phyloP scores from a whole-genome alignment of 2,888 invertebrate genomes.

The Meliscaeva auricollis region DNA sequence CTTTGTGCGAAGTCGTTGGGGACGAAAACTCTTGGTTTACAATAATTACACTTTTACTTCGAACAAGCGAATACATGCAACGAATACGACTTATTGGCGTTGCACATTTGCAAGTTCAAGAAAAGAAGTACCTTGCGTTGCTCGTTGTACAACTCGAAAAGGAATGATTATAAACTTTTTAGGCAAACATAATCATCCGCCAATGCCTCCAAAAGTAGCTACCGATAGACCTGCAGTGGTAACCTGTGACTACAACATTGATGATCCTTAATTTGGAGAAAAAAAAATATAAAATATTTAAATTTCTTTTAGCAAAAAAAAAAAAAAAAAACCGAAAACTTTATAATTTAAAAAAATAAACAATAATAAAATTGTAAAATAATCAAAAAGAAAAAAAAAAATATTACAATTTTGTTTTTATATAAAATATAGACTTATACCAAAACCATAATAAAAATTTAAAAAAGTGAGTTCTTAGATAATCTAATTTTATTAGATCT shows the following conservation, averaged over 20 bases:
- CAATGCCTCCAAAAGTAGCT: slow-evolving; percentile 62
- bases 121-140: slow-evolving; percentile 76
- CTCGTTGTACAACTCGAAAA: slow-evolving; percentile 77
- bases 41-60: slow-evolving; percentile 77
- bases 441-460: no score
- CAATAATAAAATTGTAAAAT: no score
- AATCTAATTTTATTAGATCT: no score
- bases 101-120: slow-evolving; percentile 76
- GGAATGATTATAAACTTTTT: slow-evolving; percentile 76
- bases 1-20: slow-evolving; percentile 78
- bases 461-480: no score
- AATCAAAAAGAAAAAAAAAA: no score
- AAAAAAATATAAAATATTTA: neutral
- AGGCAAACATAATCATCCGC: slow-evolving; percentile 77
- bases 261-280: slow-evolving; percentile 68
- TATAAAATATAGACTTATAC: no score
- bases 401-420: no score
- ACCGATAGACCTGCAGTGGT: slow-evolving; percentile 34
- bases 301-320: neutral
- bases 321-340: slow-evolving; percentile 1
- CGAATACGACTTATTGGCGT: slow-evolving; percentile 78
- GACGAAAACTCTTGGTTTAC: slow-evolving; percentile 77
- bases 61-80: slow-evolving; percentile 77
- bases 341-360: no score
- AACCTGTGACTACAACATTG: slow-evolving; percentile 76